A percentile compares a stretch with the other conserved stretches of the same genome.
Evolutionary conservation across 2,797 vertebrate genomes (phyloP).

Genomic region (Enteromius fasciolatus): DNA sequence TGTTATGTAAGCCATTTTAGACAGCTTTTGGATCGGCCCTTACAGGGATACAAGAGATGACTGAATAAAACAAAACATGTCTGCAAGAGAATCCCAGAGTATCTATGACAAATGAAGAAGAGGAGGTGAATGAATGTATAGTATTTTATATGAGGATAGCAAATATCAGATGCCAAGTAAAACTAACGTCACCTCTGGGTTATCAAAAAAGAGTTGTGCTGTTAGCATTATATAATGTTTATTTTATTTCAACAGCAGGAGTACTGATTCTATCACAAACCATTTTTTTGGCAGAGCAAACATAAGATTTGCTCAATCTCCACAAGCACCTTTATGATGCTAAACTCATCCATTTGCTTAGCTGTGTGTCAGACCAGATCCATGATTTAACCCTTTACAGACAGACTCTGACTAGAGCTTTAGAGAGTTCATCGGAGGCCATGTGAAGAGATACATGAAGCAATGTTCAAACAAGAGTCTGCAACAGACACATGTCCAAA

Average conservation of each 20-base stretch:
- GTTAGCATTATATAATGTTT: constrained; percentile 7
- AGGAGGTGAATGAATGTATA: neutral
- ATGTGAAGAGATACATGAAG: constrained; percentile 16
- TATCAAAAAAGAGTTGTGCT: neutral
- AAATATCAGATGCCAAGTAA: neutral
- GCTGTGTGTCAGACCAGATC: neutral
- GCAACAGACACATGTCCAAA: neutral
- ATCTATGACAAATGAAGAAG: neutral
- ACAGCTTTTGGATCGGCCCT: neutral
- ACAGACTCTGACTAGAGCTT: neutral
- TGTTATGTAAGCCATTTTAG: neutral
- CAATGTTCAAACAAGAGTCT: constrained; percentile 33
- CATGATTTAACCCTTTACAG: neutral
- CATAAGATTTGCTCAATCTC: neutral
- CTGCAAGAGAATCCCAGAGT: neutral
- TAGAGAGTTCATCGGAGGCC: neutral
- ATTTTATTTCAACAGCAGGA: neutral
- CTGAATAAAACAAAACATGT: neutral
- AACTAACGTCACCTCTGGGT: constrained; percentile 9
- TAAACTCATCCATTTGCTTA: neutral
- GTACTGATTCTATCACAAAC: neutral
- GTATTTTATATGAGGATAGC: neutral
- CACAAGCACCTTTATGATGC: neutral
- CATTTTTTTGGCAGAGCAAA: neutral
- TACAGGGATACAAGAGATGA: neutral